These are phyloP conservation scores for Acromyrmex echinatior DNA, from an alignment of 1,140 invertebrate species.

Conservation along the genomic window DNA sequence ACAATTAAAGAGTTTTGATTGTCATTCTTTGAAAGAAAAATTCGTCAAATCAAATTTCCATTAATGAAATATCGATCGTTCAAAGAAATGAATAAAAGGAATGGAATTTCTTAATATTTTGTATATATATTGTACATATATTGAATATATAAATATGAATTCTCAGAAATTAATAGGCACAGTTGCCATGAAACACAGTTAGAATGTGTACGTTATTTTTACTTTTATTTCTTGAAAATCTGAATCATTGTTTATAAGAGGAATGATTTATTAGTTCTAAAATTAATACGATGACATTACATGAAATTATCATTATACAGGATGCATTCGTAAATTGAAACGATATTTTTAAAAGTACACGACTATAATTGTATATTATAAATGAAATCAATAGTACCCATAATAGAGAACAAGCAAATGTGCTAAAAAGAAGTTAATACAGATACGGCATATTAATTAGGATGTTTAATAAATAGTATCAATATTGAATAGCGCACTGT, in stretches of 20 bases:
- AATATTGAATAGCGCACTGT: background rate
- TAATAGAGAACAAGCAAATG: background rate
- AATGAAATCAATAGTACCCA: background rate
- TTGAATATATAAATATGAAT: conserved; percentile 1
- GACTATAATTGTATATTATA: background rate
- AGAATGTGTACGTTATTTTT: background rate
- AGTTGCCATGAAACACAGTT: background rate
- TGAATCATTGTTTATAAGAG: background rate
- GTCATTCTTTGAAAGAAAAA: background rate
- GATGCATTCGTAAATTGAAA: background rate
- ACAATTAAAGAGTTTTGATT: conserved; percentile 16
- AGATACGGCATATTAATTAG: conserved; percentile 6
- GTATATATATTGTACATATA: background rate
- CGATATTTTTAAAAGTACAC: background rate
- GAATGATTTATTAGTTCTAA: background rate
- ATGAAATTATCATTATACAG: background rate
- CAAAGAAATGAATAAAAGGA: background rate
- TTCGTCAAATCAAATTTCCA: background rate
- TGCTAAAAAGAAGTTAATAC: background rate
- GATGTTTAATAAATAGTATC: conserved; percentile 23
- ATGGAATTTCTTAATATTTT: background rate
- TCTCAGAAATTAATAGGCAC: background rate
- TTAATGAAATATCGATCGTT: background rate
- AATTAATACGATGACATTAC: background rate
- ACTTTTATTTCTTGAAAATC: background rate